phyloP scores from a whole-genome alignment of 2,797 vertebrate genomes.

The Chaetodon trifasciatus region DNA sequence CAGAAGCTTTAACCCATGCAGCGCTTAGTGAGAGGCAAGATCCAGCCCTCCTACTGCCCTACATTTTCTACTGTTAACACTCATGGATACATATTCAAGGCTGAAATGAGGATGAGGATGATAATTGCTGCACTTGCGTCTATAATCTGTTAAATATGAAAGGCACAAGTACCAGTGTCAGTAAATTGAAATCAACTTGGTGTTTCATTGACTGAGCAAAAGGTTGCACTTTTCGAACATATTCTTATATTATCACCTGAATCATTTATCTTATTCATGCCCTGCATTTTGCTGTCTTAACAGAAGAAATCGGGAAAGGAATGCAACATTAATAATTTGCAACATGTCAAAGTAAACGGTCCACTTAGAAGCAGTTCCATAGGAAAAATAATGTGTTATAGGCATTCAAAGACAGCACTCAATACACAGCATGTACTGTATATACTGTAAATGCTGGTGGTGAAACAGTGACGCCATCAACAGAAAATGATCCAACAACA shows the following conservation, averaged over 20 bases:
- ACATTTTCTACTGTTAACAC: constrained; percentile 68
- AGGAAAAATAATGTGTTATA: constrained; percentile 1
- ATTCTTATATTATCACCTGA: constrained; percentile 29
- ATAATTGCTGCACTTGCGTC: background rate
- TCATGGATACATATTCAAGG: constrained; percentile 29
- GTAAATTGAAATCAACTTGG: background rate
- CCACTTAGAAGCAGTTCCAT: background rate
- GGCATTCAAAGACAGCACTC: background rate
- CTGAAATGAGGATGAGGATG: constrained; percentile 9
- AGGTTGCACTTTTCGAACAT: background rate
- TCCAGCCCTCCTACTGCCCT: constrained; percentile 74
- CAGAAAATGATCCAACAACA: background rate
- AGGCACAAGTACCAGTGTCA: background rate
- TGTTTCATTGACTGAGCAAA: background rate
- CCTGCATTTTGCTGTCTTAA: constrained; percentile 9
- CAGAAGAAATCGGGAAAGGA: constrained; percentile 11
- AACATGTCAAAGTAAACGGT: constrained; percentile 9
- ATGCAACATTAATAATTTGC: constrained; percentile 20
- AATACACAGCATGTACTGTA: background rate
- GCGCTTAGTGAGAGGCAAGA: constrained; percentile 65
- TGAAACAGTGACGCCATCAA: background rate
- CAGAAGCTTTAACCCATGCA: constrained; percentile 76
- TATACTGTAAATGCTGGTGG: background rate
- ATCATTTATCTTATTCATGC: constrained; percentile 32
- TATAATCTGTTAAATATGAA: constrained; percentile 18